phyloP scores from a whole-genome alignment of 2,888 invertebrate species.

The Bhutanitis thaidina region DNA sequence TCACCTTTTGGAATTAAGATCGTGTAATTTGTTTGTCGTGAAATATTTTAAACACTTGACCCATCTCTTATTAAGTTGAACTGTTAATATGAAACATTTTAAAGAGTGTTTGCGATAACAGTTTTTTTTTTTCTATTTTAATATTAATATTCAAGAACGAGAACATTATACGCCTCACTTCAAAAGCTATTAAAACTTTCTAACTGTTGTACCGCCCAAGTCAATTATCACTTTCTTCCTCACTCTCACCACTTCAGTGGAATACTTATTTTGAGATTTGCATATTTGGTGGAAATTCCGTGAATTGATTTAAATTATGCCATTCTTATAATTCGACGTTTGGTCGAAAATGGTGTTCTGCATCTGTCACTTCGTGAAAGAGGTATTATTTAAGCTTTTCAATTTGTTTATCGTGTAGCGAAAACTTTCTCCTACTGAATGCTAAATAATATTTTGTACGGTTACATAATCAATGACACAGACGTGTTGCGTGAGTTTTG shows the following conservation, averaged over 20 bases:
- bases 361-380: neutral
- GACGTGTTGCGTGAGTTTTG: no score
- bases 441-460: no score
- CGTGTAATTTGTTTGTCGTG: no score
- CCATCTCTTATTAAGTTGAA: no score
- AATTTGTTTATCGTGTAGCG: neutral
- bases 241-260: constrained; percentile 3
- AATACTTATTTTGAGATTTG: constrained; percentile 12
- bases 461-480: no score
- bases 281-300: constrained; percentile 5
- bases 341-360: neutral
- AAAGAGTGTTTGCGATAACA: no score
- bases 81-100: no score
- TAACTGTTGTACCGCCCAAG: constrained; percentile 6
- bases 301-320: constrained; percentile 12
- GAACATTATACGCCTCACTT: constrained; percentile 7
- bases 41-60: no score
- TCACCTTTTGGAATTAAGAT: no score
- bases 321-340: neutral
- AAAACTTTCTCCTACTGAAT: neutral
- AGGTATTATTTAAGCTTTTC: neutral
- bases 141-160: no score
- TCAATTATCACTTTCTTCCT: constrained; percentile 13
- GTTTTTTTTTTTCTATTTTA: no score
- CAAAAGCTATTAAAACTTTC: constrained; percentile 18